Evolutionary conservation across 2,797 vertebrate genomes (phyloP).

Genomic region (Smutsia temminckii): DNA sequence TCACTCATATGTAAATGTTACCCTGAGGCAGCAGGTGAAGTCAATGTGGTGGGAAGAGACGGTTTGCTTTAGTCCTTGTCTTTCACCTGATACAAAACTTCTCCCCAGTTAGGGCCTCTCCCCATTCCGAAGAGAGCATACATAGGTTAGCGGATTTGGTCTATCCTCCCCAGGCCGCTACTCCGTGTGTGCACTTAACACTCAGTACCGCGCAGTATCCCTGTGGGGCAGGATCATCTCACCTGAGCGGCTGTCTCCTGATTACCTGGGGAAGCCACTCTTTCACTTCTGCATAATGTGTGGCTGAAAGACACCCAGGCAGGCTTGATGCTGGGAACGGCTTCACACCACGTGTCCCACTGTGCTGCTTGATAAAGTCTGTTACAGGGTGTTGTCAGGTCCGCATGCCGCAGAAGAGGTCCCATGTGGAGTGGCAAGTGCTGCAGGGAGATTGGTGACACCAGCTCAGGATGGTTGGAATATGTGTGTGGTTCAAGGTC

Average conservation of each 20-base stretch:
- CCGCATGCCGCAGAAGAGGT: neutral
- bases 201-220: neutral
- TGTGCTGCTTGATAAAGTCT: neutral
- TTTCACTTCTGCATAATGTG: constrained; percentile 1
- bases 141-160: neutral
- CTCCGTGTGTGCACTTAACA: neutral
- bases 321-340: neutral
- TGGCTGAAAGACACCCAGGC: neutral
- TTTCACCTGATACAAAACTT: neutral
- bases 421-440: neutral
- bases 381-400: too few relatives aligned
- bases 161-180: neutral
- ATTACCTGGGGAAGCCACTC: neutral
- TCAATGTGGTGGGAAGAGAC: neutral
- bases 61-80: constrained; percentile 35
- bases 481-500: neutral
- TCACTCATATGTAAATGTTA: neutral
- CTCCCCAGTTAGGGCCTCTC: neutral
- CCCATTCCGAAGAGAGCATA: constrained; percentile 13
- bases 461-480: neutral
- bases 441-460: neutral
- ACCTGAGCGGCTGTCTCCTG: neutral
- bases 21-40: neutral
- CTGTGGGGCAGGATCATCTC: neutral
- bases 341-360: neutral